Percentiles rank a stretch among this genome's conserved stretches.
Evolutionary conservation across 1,140 invertebrate species (phyloP).

Genomic region (Rhyacophila brunnea): DNA sequence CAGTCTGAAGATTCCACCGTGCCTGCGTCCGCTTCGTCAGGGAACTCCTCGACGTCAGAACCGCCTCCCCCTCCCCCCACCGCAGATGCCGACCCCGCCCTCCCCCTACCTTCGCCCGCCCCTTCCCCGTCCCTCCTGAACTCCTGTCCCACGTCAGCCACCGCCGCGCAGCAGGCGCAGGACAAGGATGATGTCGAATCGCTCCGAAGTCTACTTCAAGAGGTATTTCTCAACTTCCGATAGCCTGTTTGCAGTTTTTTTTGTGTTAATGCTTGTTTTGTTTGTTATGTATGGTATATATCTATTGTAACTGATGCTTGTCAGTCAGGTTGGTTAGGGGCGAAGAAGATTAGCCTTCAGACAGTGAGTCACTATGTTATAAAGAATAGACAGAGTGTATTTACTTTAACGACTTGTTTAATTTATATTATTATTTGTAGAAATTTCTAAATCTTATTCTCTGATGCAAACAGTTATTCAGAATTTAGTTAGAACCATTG

Average conservation of each 20-base stretch:
- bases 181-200: conserved; percentile 62
- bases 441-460: no score
- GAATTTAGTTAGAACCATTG: no score
- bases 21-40: conserved; percentile 54
- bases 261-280: background rate
- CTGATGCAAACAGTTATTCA: no score
- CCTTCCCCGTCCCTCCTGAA: conserved; percentile 37
- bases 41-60: conserved; percentile 61
- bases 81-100: conserved; percentile 41
- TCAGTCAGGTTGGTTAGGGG: no score
- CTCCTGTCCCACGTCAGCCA: conserved; percentile 3
- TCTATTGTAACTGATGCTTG: no score
- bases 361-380: no score
- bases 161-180: conserved; percentile 29
- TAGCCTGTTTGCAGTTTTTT: background rate
- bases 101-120: conserved; percentile 45
- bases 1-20: conserved; percentile 51
- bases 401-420: no score
- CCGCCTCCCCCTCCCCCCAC: conserved; percentile 53
- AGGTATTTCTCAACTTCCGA: conserved; percentile 56
- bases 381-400: no score
- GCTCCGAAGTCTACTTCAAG: conserved; percentile 66
- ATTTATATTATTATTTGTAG: no score
- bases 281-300: no score
- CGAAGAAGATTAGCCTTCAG: no score